These are phyloP conservation scores for Enoplosus armatus DNA, from an alignment of 2,797 vertebrate genomes.

Conservation along the genomic window DNA sequence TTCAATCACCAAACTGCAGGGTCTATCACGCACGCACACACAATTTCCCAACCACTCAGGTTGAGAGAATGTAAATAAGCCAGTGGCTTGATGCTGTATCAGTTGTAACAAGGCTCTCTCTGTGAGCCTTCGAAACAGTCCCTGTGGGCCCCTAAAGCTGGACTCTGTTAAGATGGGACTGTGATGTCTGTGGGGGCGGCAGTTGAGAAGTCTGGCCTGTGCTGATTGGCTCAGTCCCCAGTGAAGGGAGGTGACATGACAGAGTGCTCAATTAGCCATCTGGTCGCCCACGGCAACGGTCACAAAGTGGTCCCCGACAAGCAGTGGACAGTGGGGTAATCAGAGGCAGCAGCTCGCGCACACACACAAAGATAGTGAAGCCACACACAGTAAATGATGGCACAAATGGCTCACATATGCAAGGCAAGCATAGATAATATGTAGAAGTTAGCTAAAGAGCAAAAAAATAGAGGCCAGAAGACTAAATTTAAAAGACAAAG, in stretches of 20 bases:
- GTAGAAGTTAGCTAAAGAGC: background rate
- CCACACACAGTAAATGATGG: slow-evolving; percentile 24
- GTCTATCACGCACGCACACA: background rate
- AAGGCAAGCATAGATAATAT: background rate
- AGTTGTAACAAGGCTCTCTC: slow-evolving; percentile 65
- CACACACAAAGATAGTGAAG: background rate
- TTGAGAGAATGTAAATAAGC: slow-evolving; percentile 77
- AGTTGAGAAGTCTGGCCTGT: slow-evolving; percentile 64
- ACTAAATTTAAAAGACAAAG: slow-evolving; percentile 2
- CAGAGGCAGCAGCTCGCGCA: slow-evolving; percentile 25
- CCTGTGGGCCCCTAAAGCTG: slow-evolving; percentile 70
- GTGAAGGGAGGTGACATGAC: slow-evolving; percentile 80
- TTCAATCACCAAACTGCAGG: slow-evolving; percentile 61
- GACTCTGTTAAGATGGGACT: slow-evolving; percentile 76
- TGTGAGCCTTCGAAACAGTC: slow-evolving; percentile 66
- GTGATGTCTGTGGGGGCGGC: slow-evolving; percentile 71
- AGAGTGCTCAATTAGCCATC: slow-evolving; percentile 83
- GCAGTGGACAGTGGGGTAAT: slow-evolving; percentile 71
- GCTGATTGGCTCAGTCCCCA: slow-evolving; percentile 78
- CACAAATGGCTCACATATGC: slow-evolving; percentile 40
- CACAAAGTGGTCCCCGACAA: slow-evolving; percentile 67
- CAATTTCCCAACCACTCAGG: slow-evolving; percentile 46
- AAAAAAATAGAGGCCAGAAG: background rate
- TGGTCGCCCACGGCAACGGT: slow-evolving; percentile 78
- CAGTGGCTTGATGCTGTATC: slow-evolving; percentile 61